These are phyloP conservation scores for Chloroceryle inda DNA, from an alignment of 2,797 vertebrate species.

Conservation along the genomic window DNA sequence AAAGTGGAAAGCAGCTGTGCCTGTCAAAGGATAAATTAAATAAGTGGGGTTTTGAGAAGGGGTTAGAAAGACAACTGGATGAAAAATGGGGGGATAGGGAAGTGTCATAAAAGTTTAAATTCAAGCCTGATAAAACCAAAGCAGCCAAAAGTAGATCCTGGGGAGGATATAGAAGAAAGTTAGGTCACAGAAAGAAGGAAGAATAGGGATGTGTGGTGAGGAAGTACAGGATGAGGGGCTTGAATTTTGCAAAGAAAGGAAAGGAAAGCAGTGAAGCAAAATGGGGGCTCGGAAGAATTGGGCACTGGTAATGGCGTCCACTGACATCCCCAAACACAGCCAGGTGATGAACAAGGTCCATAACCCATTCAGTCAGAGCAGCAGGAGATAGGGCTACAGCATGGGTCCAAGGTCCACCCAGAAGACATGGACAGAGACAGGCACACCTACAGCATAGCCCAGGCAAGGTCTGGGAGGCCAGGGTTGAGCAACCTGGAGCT, in stretches of 20 bases:
- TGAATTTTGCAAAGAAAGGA: not conserved
- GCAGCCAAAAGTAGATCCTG: not conserved
- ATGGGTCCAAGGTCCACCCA: too few relatives aligned
- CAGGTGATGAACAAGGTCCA: not conserved
- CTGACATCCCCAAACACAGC: not conserved
- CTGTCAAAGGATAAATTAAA: not conserved
- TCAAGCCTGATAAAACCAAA: not conserved
- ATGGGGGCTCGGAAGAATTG: not conserved
- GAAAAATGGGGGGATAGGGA: not conserved
- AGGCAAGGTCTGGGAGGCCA: not conserved
- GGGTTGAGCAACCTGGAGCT: not conserved
- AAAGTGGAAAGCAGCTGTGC: not conserved
- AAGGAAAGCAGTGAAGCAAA: not conserved
- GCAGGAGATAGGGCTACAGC: not conserved
- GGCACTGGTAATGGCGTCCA: not conserved
- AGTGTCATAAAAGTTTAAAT: not conserved
- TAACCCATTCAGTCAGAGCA: not conserved
- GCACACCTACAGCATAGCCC: not conserved
- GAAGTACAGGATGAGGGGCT: not conserved
- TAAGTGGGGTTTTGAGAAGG: not conserved
- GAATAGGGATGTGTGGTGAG: rapidly evolving
- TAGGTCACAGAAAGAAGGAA: not conserved
- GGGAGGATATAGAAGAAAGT: not conserved
- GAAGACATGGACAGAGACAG: not conserved
- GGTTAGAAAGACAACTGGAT: not conserved